Base-by-base conservation (phyloP, 2,797 vertebrate species). In the Pygocentrus nattereri region DNA sequence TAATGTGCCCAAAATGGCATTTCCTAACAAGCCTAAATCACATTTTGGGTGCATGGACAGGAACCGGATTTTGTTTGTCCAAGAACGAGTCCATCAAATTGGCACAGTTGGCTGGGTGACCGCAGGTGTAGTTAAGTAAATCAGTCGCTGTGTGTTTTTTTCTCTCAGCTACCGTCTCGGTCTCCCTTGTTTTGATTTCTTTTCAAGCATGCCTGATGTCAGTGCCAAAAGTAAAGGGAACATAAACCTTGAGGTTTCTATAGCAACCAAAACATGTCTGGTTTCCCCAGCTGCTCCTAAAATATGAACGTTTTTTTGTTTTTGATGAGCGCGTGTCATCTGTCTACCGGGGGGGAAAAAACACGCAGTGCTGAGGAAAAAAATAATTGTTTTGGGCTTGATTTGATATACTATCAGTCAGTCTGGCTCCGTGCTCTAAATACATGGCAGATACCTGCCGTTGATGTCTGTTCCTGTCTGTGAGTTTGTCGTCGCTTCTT, bases 171-270 rank as follows among this genome's bases (percentile, higher is more conserved):
- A 49, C 85, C 82, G 85, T 90, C 85, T 88, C 41, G 74, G 67
- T 87, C 67, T 38, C 15, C 64, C 34, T 76, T 82, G 72, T 85
- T 85, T 87, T 87, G 68, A 85, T 80, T 83, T 68, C 65, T 82
- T 80, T 80, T 72, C 65, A 74, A 41, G 52, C 70, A 77, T 38
- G 74, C 87, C 84, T 88, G 78, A 85, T 82, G 76, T 86, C 82
- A 88, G 87, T 89, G 86, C 88, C 84, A 88, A 90, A 91, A 88
- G 86, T 93, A 91, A 91, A 90, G 86, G 80, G 71, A 87, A 84
- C 79, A 82, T 86, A 89, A 92, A 93, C 91, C 90, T 87, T 90
- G 89, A 83, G 87, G 93, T 95, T 94, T 92, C 94, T 92, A 94
- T 94, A 89, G 93, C 93, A 95, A 95, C 93, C 89, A 78, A 89